phyloP scores from a whole-genome alignment of 2,113 vertebrate genomes.

The Cairina moschata region DNA sequence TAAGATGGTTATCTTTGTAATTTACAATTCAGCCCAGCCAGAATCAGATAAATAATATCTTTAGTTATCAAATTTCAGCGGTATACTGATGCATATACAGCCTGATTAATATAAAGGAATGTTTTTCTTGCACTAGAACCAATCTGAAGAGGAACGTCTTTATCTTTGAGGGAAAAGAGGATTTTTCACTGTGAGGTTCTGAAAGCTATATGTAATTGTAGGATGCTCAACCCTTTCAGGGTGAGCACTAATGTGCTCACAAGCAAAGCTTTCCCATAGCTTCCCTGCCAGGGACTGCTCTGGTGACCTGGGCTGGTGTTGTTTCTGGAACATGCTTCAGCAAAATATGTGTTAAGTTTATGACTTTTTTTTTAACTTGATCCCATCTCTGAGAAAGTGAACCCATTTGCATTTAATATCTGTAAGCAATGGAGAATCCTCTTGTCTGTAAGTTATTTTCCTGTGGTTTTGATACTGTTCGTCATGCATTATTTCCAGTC shows the following conservation, averaged over 20 bases:
- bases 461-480: neutral
- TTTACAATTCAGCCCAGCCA: neutral
- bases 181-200: neutral
- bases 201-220: neutral
- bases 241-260: neutral
- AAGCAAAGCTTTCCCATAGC: neutral
- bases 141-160: neutral
- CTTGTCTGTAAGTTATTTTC: neutral
- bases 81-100: neutral
- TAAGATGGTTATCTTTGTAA: neutral
- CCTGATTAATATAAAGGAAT: neutral
- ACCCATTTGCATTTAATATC: neutral
- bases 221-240: too few species aligned
- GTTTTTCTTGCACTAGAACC: neutral
- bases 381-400: neutral
- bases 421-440: neutral
- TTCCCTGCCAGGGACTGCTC: neutral
- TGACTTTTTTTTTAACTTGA: neutral
- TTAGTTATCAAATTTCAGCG: neutral
- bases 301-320: neutral
- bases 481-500: neutral
- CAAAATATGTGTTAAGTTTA: neutral
- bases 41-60: neutral
- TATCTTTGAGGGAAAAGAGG: neutral
- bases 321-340: neutral